phyloP scores from a whole-genome alignment of 2,888 invertebrate genomes.

The Lycaena phlaeas region DNA sequence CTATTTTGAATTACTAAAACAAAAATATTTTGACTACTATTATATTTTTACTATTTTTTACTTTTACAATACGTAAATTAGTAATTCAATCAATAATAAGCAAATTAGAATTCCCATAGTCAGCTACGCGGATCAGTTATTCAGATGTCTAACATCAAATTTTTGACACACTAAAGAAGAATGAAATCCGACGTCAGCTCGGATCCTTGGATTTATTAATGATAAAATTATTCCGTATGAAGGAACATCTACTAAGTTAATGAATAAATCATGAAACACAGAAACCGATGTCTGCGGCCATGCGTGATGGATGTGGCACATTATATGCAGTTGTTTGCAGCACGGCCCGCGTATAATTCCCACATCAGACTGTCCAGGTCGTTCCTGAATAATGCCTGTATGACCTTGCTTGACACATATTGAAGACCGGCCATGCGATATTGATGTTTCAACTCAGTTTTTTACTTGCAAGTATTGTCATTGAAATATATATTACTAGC shows the following conservation, averaged over 20 bases:
- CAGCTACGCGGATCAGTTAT: too few relatives aligned
- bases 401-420: slow-evolving; percentile 30
- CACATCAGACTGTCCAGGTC: slow-evolving; percentile 49
- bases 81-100: too few relatives aligned
- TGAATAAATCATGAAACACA: slow-evolving; percentile 42
- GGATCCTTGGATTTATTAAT: slow-evolving; percentile 45
- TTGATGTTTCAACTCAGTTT: neutral
- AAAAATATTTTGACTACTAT: too few relatives aligned
- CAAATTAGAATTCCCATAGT: too few relatives aligned
- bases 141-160: too few relatives aligned
- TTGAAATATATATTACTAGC: too few relatives aligned
- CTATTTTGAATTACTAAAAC: too few relatives aligned
- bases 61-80: too few relatives aligned
- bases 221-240: slow-evolving; percentile 42
- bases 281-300: slow-evolving; percentile 33
- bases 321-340: slow-evolving; percentile 59
- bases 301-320: slow-evolving; percentile 39
- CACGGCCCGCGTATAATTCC: slow-evolving; percentile 44
- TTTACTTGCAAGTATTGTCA: neutral
- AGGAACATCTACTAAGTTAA: slow-evolving; percentile 24
- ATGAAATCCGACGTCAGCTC: slow-evolving; percentile 6
- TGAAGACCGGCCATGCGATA: too few relatives aligned
- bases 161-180: neutral
- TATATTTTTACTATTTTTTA: too few relatives aligned
- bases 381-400: slow-evolving; percentile 33